A percentile compares a stretch with the other conserved stretches of the same genome.
Conservation (phyloP, 1,140 invertebrate genomes). For the Neodiprion lecontei region DNA sequence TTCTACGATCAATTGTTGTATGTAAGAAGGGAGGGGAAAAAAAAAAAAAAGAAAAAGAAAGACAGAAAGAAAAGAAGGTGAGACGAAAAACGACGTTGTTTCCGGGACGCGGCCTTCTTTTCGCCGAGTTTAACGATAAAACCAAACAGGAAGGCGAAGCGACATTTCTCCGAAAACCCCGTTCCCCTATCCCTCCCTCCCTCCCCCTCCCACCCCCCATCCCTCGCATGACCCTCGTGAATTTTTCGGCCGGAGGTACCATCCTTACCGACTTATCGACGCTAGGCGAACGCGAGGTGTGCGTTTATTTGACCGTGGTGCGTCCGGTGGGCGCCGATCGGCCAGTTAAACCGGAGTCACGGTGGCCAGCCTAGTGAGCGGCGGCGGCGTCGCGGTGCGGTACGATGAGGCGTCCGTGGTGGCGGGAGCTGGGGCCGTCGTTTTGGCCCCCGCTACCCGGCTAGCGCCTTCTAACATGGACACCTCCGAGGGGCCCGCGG, state of each 20-base stretch:
- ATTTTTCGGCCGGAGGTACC: too few relatives aligned
- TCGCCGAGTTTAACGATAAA: too few relatives aligned
- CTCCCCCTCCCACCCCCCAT: too few relatives aligned
- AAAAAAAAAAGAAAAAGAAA: background rate
- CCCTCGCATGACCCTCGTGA: too few relatives aligned
- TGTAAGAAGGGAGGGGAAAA: constrained; percentile 10
- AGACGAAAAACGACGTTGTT: background rate
- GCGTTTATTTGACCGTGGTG: too few relatives aligned
- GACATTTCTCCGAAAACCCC: too few relatives aligned
- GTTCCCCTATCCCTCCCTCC: too few relatives aligned
- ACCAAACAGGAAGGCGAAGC: too few relatives aligned
- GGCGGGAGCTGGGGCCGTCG: constrained; percentile 50
- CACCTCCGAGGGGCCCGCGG: constrained; percentile 33
- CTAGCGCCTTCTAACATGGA: constrained; percentile 40
- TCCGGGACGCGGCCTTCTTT: background rate
- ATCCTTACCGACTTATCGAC: too few relatives aligned
- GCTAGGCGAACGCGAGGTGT: too few relatives aligned
- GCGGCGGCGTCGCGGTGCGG: constrained; percentile 54
- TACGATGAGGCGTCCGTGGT: constrained; percentile 58
- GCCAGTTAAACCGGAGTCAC: constrained; percentile 37
- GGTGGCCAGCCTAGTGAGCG: constrained; percentile 59
- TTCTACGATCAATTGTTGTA: background rate
- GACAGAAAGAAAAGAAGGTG: background rate
- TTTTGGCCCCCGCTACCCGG: constrained; percentile 52
- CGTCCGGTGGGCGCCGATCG: constrained; percentile 8